Base-by-base conservation (phyloP, 2,888 invertebrate species). In the Podotricha telesiphe region DNA sequence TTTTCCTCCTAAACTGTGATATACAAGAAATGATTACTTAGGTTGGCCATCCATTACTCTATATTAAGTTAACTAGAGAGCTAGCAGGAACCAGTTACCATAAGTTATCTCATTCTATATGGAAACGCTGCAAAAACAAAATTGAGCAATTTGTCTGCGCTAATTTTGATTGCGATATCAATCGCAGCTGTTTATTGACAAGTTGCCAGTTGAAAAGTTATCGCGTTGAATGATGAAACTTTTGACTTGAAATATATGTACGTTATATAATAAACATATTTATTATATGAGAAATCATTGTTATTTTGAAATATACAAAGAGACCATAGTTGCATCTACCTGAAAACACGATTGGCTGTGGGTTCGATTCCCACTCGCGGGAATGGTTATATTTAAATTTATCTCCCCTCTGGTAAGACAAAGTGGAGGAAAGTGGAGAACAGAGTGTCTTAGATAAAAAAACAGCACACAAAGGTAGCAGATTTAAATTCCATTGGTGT, bases 151-250 rank as follows among this genome's bases (percentile, higher is more conserved):
- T 66, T 67, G 66, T 67, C 59, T 51, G 59, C 22, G 61, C 28
- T 51, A 67, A 66, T 67, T 51, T 61, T 61, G 66, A 67, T 67
- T 61, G 59, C 67, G 51, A 61, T 51, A 51, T 51, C 48, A 59
- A 67, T 51, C 20, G 28, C 11, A 15, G 45, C 28, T 51, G 50
- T 51, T 67, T 61, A 45, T 58, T 48, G 65, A 48, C 48, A 66
- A 42, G 50, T 28, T 34, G 37, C 47, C 34, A 53, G 51, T 42
- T 66, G 61, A 67, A 42, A 40, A 51, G 59, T 45, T 67, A 67
- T 67, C 67, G 51, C 42, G n/a, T 37, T 20, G 45, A 2, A 40
- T 58, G 58, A 34, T 58, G 40, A 4, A 47, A 22, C 20, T 50
- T 48, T 13, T 3, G 28, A 47, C 34, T 19, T 19, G 13, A n/a